These are phyloP conservation scores for Cacatua alba DNA, from an alignment of 2,113 vertebrate genomes.

Conservation along the genomic window DNA sequence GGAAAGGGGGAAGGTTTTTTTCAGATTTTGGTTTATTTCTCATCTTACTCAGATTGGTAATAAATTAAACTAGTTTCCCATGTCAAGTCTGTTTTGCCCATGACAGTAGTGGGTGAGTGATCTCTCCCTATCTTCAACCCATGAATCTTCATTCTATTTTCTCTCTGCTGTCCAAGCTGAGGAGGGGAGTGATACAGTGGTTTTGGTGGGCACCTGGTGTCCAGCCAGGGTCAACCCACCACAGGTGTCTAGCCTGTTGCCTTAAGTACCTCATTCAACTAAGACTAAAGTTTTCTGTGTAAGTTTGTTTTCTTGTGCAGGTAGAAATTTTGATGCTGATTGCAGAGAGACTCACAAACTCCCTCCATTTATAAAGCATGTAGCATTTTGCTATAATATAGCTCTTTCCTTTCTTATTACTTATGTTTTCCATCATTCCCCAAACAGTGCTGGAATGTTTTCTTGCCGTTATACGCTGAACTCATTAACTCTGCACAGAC, in stretches of 20 bases:
- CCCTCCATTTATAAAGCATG: neutral
- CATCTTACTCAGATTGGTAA: neutral
- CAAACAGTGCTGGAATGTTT: slow-evolving; percentile 33
- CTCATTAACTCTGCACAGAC: slow-evolving; percentile 15
- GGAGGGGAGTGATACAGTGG: neutral
- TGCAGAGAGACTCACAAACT: slow-evolving; percentile 13
- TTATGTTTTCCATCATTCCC: slow-evolving; percentile 41
- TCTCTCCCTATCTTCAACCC: neutral
- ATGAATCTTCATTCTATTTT: neutral
- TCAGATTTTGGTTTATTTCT: neutral
- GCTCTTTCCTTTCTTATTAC: slow-evolving; percentile 9
- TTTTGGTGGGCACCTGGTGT: neutral
- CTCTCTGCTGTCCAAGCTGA: neutral
- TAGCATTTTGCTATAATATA: neutral
- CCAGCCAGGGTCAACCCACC: neutral
- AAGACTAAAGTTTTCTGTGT: neutral
- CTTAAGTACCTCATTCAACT: neutral
- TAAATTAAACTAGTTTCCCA: neutral
- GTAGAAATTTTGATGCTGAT: slow-evolving; percentile 16
- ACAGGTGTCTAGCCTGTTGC: neutral
- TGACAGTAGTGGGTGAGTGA: neutral
- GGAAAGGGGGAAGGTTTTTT: neutral
- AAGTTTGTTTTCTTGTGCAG: neutral
- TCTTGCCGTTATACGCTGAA: neutral
- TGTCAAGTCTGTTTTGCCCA: neutral